Evolutionary conservation across 2,797 vertebrate genomes (phyloP).

Genomic region (Pseudomugil gertrudae): DNA sequence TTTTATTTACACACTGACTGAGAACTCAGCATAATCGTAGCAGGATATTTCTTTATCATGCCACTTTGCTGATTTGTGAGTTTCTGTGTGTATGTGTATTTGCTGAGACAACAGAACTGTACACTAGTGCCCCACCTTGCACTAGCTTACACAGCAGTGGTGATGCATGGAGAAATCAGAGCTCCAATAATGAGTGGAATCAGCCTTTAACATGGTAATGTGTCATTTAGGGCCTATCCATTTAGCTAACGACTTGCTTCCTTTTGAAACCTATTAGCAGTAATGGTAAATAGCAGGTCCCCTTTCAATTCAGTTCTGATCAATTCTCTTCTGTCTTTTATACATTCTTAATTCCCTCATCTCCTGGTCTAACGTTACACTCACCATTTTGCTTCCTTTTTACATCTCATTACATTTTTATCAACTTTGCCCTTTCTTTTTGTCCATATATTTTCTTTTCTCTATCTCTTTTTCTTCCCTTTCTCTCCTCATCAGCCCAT

Average conservation of each 20-base stretch:
- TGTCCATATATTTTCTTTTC: not conserved
- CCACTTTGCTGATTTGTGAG: slow-evolving; percentile 4
- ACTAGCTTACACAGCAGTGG: slow-evolving; percentile 27
- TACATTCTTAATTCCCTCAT: not conserved
- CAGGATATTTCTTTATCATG: slow-evolving; percentile 21
- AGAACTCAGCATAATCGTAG: slow-evolving; percentile 10
- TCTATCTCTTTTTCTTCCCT: slow-evolving; percentile 2
- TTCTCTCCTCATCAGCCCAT: slow-evolving; percentile 39
- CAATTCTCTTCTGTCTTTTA: slow-evolving; percentile 18
- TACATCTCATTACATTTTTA: not conserved
- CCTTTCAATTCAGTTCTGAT: slow-evolving; percentile 59
- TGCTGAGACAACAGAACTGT: slow-evolving; percentile 68
- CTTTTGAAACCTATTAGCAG: slow-evolving; percentile 79
- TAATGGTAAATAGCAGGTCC: slow-evolving; percentile 71
- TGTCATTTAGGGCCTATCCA: slow-evolving; percentile 77
- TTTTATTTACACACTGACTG: slow-evolving; percentile 24
- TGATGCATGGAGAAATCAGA: slow-evolving; percentile 73
- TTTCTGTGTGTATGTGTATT: slow-evolving; percentile 32
- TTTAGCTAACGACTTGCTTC: slow-evolving; percentile 76
- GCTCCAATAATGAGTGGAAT: slow-evolving; percentile 75
- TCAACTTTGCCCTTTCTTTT: slow-evolving; percentile 4
- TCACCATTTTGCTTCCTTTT: not conserved
- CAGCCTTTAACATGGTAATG: slow-evolving; percentile 78
- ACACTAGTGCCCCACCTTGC: slow-evolving; percentile 44
- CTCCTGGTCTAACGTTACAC: not conserved